Evolutionary conservation across 2,888 invertebrate genomes (phyloP), one percentile per base, ranked within the genome.

Genomic region (Coenonympha glycerion): DNA sequence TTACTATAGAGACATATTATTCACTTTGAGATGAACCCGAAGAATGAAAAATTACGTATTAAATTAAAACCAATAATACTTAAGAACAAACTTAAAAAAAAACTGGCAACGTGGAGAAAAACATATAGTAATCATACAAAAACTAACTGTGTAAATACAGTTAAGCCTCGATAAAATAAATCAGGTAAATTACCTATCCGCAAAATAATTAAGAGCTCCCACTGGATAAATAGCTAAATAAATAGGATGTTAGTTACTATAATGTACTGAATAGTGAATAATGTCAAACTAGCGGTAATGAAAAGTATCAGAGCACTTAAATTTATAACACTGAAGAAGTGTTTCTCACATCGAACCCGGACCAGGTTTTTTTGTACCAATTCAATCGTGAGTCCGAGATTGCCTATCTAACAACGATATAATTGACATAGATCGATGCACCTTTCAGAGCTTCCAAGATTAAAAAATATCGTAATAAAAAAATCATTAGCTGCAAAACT

Each of bases 321-420:
- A 8, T 40, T 42, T 49, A 37, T 41, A 47, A 49, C 39, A 28
- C 30, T 36, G 30, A 45, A 60, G 49, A 60, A 50, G 53, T 62
- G 62, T 60, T 67, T 63, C 53, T 53, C 66, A 58, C 57, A 68
- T 62, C 60, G 63, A n/a, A 75, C 67, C 65, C 66, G 68, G 71
- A 68, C 71, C 68, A 62, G 62, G 50, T 59, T 62, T 66, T n/a
- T 72, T 73, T 72, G 63, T 68, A 63, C 62, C 62, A 64, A 69
- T 72, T 66, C 73, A 70, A 72, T 76, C 71, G 72, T 71, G 69
- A 65, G 63, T 67, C 64, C 57, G 65, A 74, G 75, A 77, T 79
- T 74, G 71, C 63, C 73, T 77, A 77, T 79, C 76, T 65, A 67
- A 59, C 60, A 63, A 57, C 68, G 66, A 69, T 72, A 69, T 68